Evolutionary conservation across 2,888 invertebrate species (phyloP).

Genomic region (Sarcophaga rosellei): DNA sequence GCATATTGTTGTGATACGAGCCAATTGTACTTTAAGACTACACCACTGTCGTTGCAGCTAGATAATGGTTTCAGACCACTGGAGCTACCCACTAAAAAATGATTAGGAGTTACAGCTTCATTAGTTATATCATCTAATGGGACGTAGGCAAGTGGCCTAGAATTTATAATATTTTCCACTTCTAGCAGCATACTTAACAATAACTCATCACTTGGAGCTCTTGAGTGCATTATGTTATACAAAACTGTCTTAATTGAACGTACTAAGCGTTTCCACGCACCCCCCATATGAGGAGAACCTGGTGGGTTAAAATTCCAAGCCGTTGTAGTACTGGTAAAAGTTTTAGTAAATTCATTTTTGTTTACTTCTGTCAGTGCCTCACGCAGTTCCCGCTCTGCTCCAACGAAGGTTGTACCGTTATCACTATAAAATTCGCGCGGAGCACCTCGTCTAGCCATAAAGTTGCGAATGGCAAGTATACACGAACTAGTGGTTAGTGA

Average conservation of each 20-base stretch:
- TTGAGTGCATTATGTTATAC: conserved; percentile 8
- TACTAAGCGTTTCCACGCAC: neutral
- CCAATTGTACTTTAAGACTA: too few species aligned
- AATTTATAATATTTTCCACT: conserved; percentile 2
- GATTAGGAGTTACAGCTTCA: neutral
- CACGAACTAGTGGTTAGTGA: conserved; percentile 11
- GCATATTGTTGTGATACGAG: too few species aligned
- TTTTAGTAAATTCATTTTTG: neutral
- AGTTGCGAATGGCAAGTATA: conserved; percentile 39
- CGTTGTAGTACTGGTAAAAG: neutral
- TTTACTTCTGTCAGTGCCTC: neutral
- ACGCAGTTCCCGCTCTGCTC: conserved; percentile 32
- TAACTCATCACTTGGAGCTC: conserved; percentile 14
- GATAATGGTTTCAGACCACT: too few species aligned
- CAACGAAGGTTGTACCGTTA: conserved; percentile 51
- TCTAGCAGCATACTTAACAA: neutral
- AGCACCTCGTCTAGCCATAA: conserved; percentile 39
- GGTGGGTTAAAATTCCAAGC: conserved; percentile 6
- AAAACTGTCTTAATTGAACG: conserved; percentile 19
- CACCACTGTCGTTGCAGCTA: too few species aligned
- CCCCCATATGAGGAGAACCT: neutral
- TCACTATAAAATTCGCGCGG: conserved; percentile 43
- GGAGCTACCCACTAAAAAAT: neutral
- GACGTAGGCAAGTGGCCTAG: conserved; percentile 17
- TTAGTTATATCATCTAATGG: neutral